Percentiles rank a stretch among this genome's conserved stretches.
Conservation (phyloP, 30 jellyfish, hydroid and myxozoan genomes). For the Aurelia coerulea region DNA sequence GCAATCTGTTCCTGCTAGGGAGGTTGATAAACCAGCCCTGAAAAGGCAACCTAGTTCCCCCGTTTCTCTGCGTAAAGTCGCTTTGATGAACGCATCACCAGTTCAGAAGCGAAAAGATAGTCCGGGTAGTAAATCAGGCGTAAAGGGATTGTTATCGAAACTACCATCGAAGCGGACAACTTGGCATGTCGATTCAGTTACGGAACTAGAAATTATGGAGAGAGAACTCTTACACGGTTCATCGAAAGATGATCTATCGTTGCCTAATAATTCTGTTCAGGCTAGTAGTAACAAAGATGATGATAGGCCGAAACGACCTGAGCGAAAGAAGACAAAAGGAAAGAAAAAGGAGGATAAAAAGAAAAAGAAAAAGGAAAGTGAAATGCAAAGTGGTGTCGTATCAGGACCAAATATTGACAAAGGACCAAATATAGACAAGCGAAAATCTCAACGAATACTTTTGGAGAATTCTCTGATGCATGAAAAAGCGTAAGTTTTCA, state of each 20-base stretch:
- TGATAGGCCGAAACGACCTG: conserved; percentile 62
- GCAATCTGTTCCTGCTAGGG: conserved; percentile 3
- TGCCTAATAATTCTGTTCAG: conserved; percentile 2
- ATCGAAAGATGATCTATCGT: conserved; percentile 62
- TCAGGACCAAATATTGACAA: conserved; percentile 14
- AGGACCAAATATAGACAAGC: conserved; percentile 62
- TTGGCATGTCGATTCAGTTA: conserved; percentile 66
- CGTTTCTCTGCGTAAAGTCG: conserved; percentile 50
- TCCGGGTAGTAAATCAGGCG: background rate
- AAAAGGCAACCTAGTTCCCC: conserved; percentile 26
- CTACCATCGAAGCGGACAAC: conserved; percentile 58
- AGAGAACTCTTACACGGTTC: conserved; percentile 23
- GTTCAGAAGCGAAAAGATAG: conserved; percentile 30
- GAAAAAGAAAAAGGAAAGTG: conserved; percentile 52
- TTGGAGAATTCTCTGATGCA: conserved; percentile 72
- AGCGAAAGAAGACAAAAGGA: conserved; percentile 56
- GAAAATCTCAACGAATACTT: conserved; percentile 50
- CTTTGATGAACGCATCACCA: conserved; percentile 69
- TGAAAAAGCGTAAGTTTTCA: conserved; percentile 72
- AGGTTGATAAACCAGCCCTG: background rate
- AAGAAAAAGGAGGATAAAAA: conserved; percentile 42
- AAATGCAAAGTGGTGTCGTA: conserved; percentile 47
- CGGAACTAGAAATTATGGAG: conserved; percentile 38
- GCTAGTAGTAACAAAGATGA: background rate
- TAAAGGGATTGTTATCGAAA: conserved; percentile 12